Conservation (phyloP, 2,888 invertebrate genomes). For the Dendrolimus houi region DNA sequence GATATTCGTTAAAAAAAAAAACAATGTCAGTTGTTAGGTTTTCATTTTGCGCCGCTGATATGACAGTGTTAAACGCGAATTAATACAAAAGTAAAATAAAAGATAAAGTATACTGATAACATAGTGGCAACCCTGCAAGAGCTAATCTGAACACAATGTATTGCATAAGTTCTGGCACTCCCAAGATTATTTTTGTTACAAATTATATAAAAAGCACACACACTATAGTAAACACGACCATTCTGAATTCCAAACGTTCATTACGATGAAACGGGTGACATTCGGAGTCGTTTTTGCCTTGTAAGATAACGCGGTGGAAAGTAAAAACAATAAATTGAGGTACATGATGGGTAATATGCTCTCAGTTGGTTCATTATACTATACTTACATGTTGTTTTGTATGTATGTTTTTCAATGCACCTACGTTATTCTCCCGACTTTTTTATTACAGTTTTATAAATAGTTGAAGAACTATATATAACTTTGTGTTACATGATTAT, state of each 20-base stretch:
- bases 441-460: not conserved
- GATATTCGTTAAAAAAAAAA: no score
- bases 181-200: not conserved
- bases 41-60: no score
- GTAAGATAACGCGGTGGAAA: not conserved
- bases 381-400: not conserved
- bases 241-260: not conserved
- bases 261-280: not conserved
- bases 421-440: constrained; percentile 1
- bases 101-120: no score
- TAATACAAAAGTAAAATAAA: no score
- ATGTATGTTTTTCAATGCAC: constrained; percentile 1
- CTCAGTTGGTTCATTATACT: not conserved
- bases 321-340: not conserved
- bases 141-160: not conserved
- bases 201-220: not conserved
- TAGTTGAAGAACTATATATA: not conserved
- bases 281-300: not conserved
- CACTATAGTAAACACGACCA: not conserved
- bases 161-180: not conserved
- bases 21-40: no score
- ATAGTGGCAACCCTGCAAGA: not conserved
- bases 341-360: not conserved
- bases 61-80: no score
- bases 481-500: not conserved